Percentiles rank a stretch among this genome's conserved stretches.
phyloP scores from a whole-genome alignment of 2,113 vertebrate genomes.

The Mustela lutreola region DNA sequence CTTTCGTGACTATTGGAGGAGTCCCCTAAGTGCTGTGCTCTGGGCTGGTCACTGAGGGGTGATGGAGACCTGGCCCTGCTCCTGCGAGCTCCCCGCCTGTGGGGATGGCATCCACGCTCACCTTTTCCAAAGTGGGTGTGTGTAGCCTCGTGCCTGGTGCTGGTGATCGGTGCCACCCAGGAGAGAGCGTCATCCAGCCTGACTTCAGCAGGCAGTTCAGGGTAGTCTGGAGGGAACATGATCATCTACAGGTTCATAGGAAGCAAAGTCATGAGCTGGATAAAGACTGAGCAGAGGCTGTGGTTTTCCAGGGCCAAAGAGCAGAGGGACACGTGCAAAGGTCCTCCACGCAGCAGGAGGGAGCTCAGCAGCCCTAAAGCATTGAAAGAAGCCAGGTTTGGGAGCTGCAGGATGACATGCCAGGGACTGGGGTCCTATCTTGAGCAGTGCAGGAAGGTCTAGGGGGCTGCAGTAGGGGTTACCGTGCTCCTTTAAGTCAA shows the following conservation, averaged over 20 bases:
- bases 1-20: not conserved
- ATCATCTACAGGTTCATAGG: not conserved
- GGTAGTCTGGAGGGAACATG: not conserved
- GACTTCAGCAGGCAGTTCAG: not conserved
- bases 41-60: not conserved
- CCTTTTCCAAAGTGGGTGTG: not conserved
- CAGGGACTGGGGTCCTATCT: not conserved
- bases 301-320: not conserved
- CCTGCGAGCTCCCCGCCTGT: not conserved
- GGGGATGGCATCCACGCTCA: not conserved
- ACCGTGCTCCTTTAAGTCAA: not conserved
- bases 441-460: not conserved
- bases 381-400: not conserved
- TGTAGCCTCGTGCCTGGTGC: not conserved
- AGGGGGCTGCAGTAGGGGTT: rapidly evolving
- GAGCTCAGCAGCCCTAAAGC: not conserved
- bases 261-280: not conserved
- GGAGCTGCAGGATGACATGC: not conserved
- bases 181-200: rapidly evolving
- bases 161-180: not conserved
- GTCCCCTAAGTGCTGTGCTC: not conserved
- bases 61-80: not conserved
- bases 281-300: not conserved
- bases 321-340: not conserved
- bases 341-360: not conserved